Conservation (phyloP, 1,140 invertebrate genomes). For the Drosophila kepulauana region DNA sequence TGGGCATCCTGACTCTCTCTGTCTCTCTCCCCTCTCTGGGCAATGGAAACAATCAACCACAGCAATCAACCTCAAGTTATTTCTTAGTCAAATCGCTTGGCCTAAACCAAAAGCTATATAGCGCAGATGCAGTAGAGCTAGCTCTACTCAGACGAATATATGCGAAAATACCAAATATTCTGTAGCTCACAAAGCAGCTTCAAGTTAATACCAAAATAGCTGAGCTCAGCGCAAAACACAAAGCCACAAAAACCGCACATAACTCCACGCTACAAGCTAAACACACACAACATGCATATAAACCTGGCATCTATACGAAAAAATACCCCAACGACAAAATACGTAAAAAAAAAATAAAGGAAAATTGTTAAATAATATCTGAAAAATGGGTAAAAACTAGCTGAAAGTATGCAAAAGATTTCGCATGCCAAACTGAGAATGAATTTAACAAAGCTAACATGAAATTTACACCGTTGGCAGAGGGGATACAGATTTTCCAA, state of each 20-base stretch:
- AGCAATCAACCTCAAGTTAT: conserved; percentile 57
- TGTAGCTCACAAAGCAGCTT: conserved; percentile 55
- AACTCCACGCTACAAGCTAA: conserved; percentile 52
- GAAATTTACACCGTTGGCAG: conserved; percentile 66
- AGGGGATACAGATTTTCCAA: conserved; percentile 24
- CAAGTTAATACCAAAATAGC: conserved; percentile 74
- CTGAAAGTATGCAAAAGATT: conserved; percentile 71
- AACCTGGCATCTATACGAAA: too few species aligned
- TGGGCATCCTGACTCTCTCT: background rate
- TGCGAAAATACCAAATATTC: conserved; percentile 49
- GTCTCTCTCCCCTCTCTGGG: background rate
- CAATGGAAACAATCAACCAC: conserved; percentile 12
- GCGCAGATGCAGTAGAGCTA: conserved; percentile 8
- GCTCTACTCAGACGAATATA: conserved; percentile 58
- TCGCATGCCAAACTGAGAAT: conserved; percentile 43
- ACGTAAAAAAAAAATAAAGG: background rate
- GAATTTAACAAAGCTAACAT: conserved; percentile 76
- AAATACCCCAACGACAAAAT: too few species aligned
- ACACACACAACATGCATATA: conserved; percentile 13
- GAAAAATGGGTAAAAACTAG: conserved; percentile 31
- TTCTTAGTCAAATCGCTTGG: conserved; percentile 67
- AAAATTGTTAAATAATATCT: conserved; percentile 38
- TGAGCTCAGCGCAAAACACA: conserved; percentile 50
- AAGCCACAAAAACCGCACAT: conserved; percentile 64
- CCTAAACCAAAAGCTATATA: conserved; percentile 18